Evolutionary conservation across 2,888 invertebrate species (phyloP).

Genomic region (Lasius fuliginosus): DNA sequence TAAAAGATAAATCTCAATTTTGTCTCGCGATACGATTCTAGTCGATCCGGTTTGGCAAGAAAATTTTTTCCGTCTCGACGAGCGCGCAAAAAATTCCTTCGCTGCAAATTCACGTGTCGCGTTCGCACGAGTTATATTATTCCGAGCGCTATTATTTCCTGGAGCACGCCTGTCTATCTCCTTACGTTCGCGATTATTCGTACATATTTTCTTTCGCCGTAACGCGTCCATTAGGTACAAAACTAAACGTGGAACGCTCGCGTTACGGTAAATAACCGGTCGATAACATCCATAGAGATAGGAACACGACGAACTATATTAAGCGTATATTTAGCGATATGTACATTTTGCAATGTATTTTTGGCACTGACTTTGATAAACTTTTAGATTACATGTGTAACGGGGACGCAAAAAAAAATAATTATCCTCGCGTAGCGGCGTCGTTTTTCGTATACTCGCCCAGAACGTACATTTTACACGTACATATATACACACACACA

Average conservation of each 20-base stretch:
- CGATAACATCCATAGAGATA: neutral
- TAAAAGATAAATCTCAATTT: constrained; percentile 12
- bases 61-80: neutral
- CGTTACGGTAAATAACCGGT: constrained; percentile 1
- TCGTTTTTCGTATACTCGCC: constrained; percentile 62
- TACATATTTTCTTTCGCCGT: neutral
- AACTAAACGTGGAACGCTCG: neutral
- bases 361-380: constrained; percentile 69
- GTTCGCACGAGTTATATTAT: neutral
- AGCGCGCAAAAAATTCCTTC: neutral
- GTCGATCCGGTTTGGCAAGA: neutral
- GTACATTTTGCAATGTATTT: constrained; percentile 75
- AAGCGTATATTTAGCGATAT: constrained; percentile 43
- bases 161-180: neutral
- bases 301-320: constrained; percentile 3
- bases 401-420: constrained; percentile 14
- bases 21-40: neutral
- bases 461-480: constrained; percentile 4
- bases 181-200: neutral
- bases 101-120: neutral
- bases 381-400: constrained; percentile 30
- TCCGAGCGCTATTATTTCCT: neutral
- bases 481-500: neutral
- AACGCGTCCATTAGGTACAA: neutral
- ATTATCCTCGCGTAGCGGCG: constrained; percentile 39